Percentiles rank a stretch among this genome's conserved stretches.
These are phyloP conservation scores for Phyllostomus discolor DNA, from an alignment of 2,113 vertebrate species.

Conservation along the genomic window DNA sequence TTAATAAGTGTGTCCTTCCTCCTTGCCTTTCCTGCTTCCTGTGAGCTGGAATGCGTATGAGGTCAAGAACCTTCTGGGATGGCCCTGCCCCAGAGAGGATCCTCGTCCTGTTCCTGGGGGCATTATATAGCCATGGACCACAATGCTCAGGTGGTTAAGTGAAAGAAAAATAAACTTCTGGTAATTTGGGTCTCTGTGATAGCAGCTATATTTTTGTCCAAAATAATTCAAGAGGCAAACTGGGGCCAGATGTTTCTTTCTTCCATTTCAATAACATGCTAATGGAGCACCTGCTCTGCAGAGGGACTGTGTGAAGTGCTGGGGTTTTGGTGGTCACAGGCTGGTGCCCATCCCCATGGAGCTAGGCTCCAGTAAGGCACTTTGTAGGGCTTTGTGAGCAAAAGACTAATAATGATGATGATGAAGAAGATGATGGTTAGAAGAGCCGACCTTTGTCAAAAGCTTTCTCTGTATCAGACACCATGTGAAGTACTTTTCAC, in stretches of 20 bases:
- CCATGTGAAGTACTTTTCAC: not conserved
- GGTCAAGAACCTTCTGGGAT: not conserved
- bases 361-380: not conserved
- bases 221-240: not conserved
- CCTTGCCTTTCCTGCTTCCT: not conserved
- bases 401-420: not conserved
- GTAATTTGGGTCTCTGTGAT: not conserved
- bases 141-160: not conserved
- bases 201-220: not conserved
- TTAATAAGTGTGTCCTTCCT: not conserved
- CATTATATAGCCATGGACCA: not conserved
- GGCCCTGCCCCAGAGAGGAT: not conserved
- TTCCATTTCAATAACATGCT: not conserved
- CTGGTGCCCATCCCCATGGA: not conserved
- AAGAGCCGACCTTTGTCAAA: not conserved
- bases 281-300: not conserved
- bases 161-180: not conserved
- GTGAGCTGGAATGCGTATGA: not conserved
- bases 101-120: not conserved
- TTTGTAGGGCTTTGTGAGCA: not conserved
- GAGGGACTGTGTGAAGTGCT: not conserved
- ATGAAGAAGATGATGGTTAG: not conserved
- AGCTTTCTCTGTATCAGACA: not conserved
- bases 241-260: not conserved
- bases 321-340: not conserved